Evolutionary conservation across 37 sponge, comb jelly and placozoan species (phyloP), one percentile per base, ranked within the genome.

Genomic region (Haliclona indistincta): DNA sequence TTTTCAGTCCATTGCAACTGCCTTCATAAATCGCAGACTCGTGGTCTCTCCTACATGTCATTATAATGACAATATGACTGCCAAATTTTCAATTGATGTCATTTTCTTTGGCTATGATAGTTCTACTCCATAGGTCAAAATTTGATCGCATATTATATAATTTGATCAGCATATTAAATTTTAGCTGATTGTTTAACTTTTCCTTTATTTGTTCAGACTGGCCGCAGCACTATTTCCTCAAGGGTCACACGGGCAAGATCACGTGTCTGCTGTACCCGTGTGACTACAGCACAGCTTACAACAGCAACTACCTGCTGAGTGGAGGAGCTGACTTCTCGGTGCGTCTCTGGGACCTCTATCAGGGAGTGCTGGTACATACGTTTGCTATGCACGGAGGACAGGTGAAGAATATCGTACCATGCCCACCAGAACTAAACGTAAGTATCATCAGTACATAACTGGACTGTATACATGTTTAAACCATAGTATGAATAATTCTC

Each of bases 251-350:
- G 1, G 85, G 93, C 55, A 67, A 65, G 35, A 94, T 96, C 47
- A 89, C 56, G 22, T 51, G 56, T 28, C 83, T 96, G 32, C 79
- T 96, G n/a, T 78, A 96, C 61, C 97, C 97, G 39, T 25, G 75
- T 38, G 40, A 65, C 47, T 68, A 87, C 73, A 75, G 84, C 65
- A 68, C 35, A 25, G 82, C 75, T 65, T 93, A 83, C 54, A 62
- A 89, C 69, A 77, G 38, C 32, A 79, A 86, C 43, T 47, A 82
- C 65, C 68, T 94, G 42, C 56, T 94, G 26, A 83, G 88, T 56
- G 95, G 92, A 10, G 89, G 94, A n/a, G 85, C 84, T 0, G 97
- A 96, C 78, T 93, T 93, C 73, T 87, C 93, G 39, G 97, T 96
- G 36, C 77, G 87, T 25, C 74, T 96, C 69, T 96, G 97, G 97